Evolutionary conservation across 2,888 invertebrate species (phyloP).

Genomic region (Apodemia duryi): DNA sequence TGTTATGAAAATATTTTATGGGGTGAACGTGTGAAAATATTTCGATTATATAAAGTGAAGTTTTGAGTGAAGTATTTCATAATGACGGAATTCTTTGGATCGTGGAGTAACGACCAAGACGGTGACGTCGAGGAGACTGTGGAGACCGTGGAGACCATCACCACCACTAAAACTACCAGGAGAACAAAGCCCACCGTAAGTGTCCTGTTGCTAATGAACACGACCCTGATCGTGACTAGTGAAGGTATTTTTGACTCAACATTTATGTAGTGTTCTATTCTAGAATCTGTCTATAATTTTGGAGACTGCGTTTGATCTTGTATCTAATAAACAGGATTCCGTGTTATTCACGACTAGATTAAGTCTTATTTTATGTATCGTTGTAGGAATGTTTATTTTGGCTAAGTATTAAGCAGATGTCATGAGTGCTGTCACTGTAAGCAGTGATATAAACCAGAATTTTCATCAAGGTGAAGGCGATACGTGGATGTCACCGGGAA

Average conservation of each 20-base stretch:
- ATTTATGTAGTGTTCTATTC: conserved; percentile 42
- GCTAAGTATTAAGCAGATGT: conserved; percentile 54
- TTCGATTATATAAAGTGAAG: conserved; percentile 39
- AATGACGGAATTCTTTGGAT: conserved; percentile 74
- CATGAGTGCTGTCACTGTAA: conserved; percentile 65
- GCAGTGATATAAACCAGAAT: conserved; percentile 63
- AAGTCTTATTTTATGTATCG: conserved; percentile 58
- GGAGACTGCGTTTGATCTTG: conserved; percentile 39
- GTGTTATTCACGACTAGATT: conserved; percentile 32
- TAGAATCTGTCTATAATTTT: conserved; percentile 40
- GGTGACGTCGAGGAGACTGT: conserved; percentile 47
- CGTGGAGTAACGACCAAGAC: conserved; percentile 55
- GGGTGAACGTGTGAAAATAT: conserved; percentile 56
- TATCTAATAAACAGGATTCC: conserved; percentile 17
- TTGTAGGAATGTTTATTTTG: conserved; percentile 50
- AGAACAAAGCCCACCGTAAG: conserved; percentile 36
- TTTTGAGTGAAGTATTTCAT: conserved; percentile 37
- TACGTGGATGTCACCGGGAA: conserved; percentile 53
- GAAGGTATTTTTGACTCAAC: conserved; percentile 48
- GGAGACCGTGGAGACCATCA: conserved; percentile 63
- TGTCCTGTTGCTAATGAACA: conserved; percentile 7
- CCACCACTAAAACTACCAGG: conserved; percentile 64
- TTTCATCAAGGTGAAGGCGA: conserved; percentile 72
- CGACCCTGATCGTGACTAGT: conserved; percentile 47
- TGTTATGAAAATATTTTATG: conserved; percentile 39